A percentile compares a stretch with the other conserved stretches of the same genome.
Conservation (phyloP, 1,140 invertebrate genomes). For the Platyscapa corneri region DNA sequence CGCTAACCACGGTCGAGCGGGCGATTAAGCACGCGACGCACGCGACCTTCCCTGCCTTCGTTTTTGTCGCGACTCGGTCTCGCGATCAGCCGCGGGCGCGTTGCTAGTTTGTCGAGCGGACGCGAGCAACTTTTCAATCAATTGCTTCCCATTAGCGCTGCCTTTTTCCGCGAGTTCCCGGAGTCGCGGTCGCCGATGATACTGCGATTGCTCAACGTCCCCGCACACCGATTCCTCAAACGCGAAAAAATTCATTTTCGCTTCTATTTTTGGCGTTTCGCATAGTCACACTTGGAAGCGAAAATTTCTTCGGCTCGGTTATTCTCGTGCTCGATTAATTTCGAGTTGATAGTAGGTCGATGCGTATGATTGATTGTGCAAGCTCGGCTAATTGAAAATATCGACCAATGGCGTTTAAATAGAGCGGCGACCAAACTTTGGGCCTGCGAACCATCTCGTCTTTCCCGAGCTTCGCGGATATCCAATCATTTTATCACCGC, state of each 20-base stretch:
- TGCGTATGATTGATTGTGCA: background rate
- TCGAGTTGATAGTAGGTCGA: background rate
- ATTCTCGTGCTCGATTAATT: background rate
- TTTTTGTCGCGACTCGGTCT: background rate
- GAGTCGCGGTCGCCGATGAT: background rate
- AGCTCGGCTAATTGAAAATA: background rate
- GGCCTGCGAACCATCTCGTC: too few species aligned
- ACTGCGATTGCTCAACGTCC: background rate
- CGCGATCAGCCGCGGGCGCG: too few species aligned
- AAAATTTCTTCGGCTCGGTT: background rate
- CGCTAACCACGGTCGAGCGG: background rate
- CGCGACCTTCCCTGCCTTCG: background rate
- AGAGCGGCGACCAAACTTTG: background rate
- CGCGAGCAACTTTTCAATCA: background rate
- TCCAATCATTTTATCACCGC: background rate
- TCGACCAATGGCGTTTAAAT: background rate
- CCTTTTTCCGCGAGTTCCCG: background rate
- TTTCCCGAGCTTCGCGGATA: background rate
- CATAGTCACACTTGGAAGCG: background rate
- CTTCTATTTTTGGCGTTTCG: background rate
- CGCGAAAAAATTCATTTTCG: too few species aligned
- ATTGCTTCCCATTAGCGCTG: background rate
- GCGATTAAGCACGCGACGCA: slow-evolving; percentile 11
- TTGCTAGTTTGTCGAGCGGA: background rate
- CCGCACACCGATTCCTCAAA: background rate